Evolutionary conservation across 2,888 invertebrate genomes (phyloP), one percentile per base, ranked within the genome.

Genomic region (Choreutis nemorana): DNA sequence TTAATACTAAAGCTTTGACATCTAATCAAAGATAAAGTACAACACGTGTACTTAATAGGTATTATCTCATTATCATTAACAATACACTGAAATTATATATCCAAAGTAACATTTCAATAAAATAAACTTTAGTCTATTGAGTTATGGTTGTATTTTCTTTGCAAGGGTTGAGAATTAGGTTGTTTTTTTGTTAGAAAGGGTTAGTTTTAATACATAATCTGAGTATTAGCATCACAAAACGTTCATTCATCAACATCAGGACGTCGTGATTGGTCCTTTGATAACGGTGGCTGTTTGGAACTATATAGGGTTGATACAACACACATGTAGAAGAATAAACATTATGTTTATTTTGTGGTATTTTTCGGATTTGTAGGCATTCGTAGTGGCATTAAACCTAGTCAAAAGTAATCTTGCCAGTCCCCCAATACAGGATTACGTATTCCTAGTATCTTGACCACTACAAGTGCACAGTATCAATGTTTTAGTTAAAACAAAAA

Each of bases 231-330:
- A 73, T 72, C 66, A 72, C 72, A 75, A 73, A 73, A 66, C 67
- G 56, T 71, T 63, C 68, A 70, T 77, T 75, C 73, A 73, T 75
- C 75, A 68, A 47, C 62, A 67, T 70, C 67, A 65, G 55, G 49
- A 35, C 48, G 48, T 41, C 45, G 42, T 58, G 71, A 71, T 71
- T 54, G 59, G 48, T 46, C 44, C 41, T 37, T 36, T 56, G 68
- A 70, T 62, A 67, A 64, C 41, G 44, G 47, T 50, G 43, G 51
- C 41, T 50, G 47, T 34, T 37, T 35, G 42, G 40, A 47, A 41
- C 28, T 44, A 7, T 45, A 41, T 31, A 44, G 58, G 70, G 70
- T 7, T 58, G 58, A 12, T 59, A 31, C 4, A 28, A 41, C 40
- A 2, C 13, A 5, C 5, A 7, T 23, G 10, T 14, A n/a, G n/a